phyloP scores from a whole-genome alignment of 2,113 vertebrate species.

The Condylura cristata region DNA sequence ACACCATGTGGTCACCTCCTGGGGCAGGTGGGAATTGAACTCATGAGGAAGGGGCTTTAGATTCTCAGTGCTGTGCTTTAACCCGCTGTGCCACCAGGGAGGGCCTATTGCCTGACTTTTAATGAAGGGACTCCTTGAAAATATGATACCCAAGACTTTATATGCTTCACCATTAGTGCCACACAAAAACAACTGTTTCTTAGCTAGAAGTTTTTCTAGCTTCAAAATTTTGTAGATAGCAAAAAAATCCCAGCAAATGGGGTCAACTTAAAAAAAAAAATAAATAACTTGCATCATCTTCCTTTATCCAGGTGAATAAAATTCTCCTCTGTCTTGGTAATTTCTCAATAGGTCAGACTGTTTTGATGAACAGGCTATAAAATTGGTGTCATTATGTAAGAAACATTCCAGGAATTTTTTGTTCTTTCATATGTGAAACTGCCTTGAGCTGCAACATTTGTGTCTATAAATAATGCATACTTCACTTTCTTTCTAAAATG shows the following conservation, averaged over 20 bases:
- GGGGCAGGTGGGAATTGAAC: too few species aligned
- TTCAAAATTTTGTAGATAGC: not conserved
- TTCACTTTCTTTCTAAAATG: not conserved
- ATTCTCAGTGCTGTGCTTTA: too few species aligned
- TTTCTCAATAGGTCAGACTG: not conserved
- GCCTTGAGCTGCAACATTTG: not conserved
- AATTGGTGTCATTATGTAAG: not conserved
- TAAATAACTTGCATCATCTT: not conserved
- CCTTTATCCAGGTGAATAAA: not conserved
- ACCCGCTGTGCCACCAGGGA: too few species aligned
- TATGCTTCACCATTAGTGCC: slow-evolving; percentile 59
- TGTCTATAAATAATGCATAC: slow-evolving; percentile 1
- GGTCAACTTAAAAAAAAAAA: not conserved
- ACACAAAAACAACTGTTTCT: not conserved
- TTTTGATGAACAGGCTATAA: not conserved
- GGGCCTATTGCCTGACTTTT: slow-evolving; percentile 68
- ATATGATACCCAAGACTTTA: not conserved
- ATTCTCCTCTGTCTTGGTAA: not conserved
- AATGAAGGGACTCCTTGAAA: slow-evolving; percentile 26
- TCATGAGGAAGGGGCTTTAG: too few species aligned
- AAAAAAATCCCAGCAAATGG: not conserved
- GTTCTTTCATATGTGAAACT: not conserved
- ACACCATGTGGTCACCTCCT: too few species aligned
- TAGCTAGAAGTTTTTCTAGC: not conserved
- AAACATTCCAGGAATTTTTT: not conserved